phyloP scores from a whole-genome alignment of 1,140 invertebrate genomes.

The Lepidostoma basale region DNA sequence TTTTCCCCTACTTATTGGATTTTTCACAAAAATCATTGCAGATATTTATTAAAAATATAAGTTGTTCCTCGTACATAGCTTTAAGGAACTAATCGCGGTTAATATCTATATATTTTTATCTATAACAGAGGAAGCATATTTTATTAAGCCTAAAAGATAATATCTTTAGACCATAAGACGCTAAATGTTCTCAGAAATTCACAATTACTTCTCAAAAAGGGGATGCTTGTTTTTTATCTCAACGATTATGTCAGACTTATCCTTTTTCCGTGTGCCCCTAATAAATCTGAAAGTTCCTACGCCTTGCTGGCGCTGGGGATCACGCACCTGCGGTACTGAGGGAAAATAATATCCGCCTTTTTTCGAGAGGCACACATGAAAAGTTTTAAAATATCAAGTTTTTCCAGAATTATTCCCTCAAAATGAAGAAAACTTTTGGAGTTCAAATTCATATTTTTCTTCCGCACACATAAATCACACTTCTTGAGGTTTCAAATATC shows the following conservation, averaged over 20 bases:
- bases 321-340: slow-evolving; percentile 44
- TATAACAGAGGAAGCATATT: too few species aligned
- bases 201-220: slow-evolving; percentile 13
- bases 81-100: too few species aligned
- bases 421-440: slow-evolving; percentile 24
- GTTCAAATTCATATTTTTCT: slow-evolving; percentile 17
- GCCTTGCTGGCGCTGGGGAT: slow-evolving; percentile 36
- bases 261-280: slow-evolving; percentile 43
- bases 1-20: too few species aligned
- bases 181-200: slow-evolving; percentile 18
- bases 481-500: too few species aligned
- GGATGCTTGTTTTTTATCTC: slow-evolving; percentile 43
- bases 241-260: slow-evolving; percentile 47
- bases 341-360: slow-evolving; percentile 41
- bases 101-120: too few species aligned
- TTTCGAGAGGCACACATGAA: slow-evolving; percentile 28
- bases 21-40: too few species aligned
- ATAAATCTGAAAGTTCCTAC: slow-evolving; percentile 46
- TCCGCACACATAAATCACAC: slow-evolving; percentile 9
- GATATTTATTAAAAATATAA: too few species aligned
- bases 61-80: too few species aligned
- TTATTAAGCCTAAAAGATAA: background rate
- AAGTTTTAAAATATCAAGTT: slow-evolving; percentile 43
- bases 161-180: slow-evolving; percentile 9
- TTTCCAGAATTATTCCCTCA: slow-evolving; percentile 29